Percentiles rank a stretch among this genome's conserved stretches.
Conservation (phyloP, 2,113 vertebrate genomes). For the Drymodes brunneopygia region DNA sequence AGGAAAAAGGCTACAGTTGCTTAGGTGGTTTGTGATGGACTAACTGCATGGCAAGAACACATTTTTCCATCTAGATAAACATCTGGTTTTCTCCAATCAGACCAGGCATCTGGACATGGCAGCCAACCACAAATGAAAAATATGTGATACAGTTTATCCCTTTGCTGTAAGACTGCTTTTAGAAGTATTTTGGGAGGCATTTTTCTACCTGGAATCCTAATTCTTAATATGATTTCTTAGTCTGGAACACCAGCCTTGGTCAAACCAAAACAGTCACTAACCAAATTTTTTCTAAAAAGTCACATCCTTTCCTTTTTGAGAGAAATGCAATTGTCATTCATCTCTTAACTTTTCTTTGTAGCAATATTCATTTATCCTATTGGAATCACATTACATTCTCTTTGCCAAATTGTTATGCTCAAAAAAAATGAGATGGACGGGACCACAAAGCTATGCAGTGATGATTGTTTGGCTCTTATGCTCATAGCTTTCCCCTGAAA, state of each 20-base stretch:
- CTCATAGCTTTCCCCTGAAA: neutral
- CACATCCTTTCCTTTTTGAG: neutral
- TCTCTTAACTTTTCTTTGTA: neutral
- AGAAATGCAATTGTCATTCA: neutral
- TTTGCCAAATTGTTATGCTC: neutral
- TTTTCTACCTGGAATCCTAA: neutral
- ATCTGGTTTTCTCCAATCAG: neutral
- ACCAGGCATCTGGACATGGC: neutral
- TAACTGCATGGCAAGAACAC: neutral
- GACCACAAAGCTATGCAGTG: neutral
- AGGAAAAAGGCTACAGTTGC: neutral
- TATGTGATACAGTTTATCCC: neutral
- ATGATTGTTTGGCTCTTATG: neutral
- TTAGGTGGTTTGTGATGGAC: neutral
- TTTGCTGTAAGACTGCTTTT: neutral
- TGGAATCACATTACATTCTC: fast-evolving
- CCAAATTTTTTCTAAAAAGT: neutral
- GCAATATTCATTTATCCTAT: neutral
- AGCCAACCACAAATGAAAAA: neutral
- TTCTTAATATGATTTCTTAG: neutral
- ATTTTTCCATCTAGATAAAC: neutral
- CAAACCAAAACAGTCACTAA: neutral
- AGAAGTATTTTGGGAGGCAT: neutral
- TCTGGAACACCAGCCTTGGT: neutral
- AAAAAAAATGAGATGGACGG: neutral